These are phyloP conservation scores for Trachelipus rathkii DNA, from an alignment of 1,140 invertebrate genomes.

Conservation along the genomic window DNA sequence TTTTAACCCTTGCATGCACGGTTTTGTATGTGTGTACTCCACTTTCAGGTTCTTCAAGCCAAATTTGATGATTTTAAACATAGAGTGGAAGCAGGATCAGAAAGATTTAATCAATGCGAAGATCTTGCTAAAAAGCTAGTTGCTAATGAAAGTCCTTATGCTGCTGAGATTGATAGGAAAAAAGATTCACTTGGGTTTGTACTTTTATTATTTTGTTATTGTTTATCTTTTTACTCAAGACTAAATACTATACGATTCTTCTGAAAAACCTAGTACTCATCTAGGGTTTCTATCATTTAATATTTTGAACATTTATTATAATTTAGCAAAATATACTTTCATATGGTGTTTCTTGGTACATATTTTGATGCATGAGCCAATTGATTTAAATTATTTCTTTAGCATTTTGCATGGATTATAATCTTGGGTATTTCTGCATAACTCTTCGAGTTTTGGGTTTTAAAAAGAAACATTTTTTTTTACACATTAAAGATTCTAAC, in stretches of 20 bases:
- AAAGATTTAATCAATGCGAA: constrained; percentile 89
- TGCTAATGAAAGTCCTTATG: constrained; percentile 80
- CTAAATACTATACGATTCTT: not conserved
- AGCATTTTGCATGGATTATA: too few species aligned
- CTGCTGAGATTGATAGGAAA: constrained; percentile 75
- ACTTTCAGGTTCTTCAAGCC: constrained; percentile 67
- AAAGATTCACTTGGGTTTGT: constrained; percentile 78
- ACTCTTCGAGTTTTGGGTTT: too few species aligned
- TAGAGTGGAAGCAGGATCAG: constrained; percentile 81
- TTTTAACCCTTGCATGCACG: constrained; percentile 16
- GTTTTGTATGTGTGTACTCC: not conserved
- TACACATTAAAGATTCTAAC: too few species aligned
- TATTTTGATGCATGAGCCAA: too few species aligned
- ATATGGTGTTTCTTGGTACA: too few species aligned
- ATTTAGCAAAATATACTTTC: too few species aligned
- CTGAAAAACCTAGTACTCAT: too few species aligned
- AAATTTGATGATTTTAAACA: constrained; percentile 96
- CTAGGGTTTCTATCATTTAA: too few species aligned
- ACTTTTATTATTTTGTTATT: not conserved
- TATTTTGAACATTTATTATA: too few species aligned
- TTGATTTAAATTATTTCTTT: too few species aligned
- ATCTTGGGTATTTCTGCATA: too few species aligned
- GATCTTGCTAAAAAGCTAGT: constrained; percentile 84
- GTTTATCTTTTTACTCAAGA: not conserved
- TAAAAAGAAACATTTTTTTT: too few species aligned